These are phyloP conservation scores for Sarcophaga bullata DNA, from an alignment of 1,140 invertebrate genomes.

Conservation along the genomic window DNA sequence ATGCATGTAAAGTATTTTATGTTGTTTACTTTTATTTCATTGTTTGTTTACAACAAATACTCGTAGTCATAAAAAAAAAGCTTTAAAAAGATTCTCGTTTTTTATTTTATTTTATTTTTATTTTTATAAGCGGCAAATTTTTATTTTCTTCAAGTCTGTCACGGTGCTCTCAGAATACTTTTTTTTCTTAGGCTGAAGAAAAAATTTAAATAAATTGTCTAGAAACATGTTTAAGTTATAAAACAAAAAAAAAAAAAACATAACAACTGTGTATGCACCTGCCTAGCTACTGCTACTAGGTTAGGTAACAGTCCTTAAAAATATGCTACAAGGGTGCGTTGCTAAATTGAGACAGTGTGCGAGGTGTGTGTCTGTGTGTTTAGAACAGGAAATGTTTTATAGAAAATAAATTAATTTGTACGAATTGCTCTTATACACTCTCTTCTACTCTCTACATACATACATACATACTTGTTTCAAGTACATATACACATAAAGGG, in stretches of 20 bases:
- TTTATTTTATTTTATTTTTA: not conserved
- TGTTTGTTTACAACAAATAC: conserved; percentile 25
- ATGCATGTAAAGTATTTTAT: not conserved
- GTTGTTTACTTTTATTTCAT: conserved; percentile 28
- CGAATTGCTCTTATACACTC: too few relatives aligned
- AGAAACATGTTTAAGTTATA: conserved; percentile 30
- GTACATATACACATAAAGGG: too few relatives aligned
- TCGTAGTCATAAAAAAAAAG: not conserved
- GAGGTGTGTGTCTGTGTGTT: not conserved
- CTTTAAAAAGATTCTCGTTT: not conserved
- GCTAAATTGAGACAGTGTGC: not conserved
- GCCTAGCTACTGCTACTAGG: too few relatives aligned
- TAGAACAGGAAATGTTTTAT: conserved; percentile 8
- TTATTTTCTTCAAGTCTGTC: conserved; percentile 13
- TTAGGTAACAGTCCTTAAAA: too few relatives aligned
- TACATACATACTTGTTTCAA: too few relatives aligned
- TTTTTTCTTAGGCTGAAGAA: not conserved
- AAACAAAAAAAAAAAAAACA: too few relatives aligned
- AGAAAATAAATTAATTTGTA: conserved; percentile 2
- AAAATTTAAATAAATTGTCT: conserved; percentile 35
- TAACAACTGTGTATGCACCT: too few relatives aligned
- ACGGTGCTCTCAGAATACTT: not conserved
- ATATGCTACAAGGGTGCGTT: too few relatives aligned
- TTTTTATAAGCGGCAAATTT: conserved; percentile 9
- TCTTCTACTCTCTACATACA: too few relatives aligned